These are phyloP conservation scores for Leucoptera coffeella DNA, from an alignment of 2,888 invertebrate species.

Conservation along the genomic window DNA sequence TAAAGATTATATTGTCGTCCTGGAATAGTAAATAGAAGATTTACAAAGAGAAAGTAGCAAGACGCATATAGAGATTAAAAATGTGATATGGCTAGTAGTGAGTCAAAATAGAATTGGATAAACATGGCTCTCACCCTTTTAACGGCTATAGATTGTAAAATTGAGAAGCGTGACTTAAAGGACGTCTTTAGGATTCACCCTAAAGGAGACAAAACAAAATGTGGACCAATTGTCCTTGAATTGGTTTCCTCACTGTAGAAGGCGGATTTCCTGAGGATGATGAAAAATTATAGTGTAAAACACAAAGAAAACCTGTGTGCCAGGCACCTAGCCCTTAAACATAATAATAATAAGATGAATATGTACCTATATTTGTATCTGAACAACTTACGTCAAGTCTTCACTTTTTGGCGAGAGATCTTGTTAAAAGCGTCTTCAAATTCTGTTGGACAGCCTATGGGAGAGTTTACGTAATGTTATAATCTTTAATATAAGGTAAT, in stretches of 20 bases:
- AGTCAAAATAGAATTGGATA: constrained; percentile 7
- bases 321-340: constrained; percentile 7
- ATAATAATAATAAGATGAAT: too few relatives aligned
- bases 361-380: too few relatives aligned
- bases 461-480: constrained; percentile 1
- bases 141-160: constrained; percentile 4
- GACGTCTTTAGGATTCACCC: constrained; percentile 7
- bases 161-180: constrained; percentile 6
- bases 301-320: constrained; percentile 6
- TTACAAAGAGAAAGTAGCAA: constrained; percentile 5
- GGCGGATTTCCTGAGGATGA: constrained; percentile 6
- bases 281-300: constrained; percentile 6
- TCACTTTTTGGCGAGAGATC: constrained; percentile 1
- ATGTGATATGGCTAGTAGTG: constrained; percentile 5
- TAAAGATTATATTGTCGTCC: constrained; percentile 5
- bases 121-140: constrained; percentile 5
- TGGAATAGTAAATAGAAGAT: constrained; percentile 7
- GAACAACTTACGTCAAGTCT: neutral
- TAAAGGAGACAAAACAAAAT: constrained; percentile 2
- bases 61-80: constrained; percentile 7
- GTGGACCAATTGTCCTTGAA: constrained; percentile 5
- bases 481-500: too few relatives aligned
- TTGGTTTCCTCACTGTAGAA: constrained; percentile 4
- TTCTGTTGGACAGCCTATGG: constrained; percentile 4
- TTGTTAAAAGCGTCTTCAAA: constrained; percentile 1